phyloP scores from a whole-genome alignment of 2,113 vertebrate species.

The Gulo gulo region DNA sequence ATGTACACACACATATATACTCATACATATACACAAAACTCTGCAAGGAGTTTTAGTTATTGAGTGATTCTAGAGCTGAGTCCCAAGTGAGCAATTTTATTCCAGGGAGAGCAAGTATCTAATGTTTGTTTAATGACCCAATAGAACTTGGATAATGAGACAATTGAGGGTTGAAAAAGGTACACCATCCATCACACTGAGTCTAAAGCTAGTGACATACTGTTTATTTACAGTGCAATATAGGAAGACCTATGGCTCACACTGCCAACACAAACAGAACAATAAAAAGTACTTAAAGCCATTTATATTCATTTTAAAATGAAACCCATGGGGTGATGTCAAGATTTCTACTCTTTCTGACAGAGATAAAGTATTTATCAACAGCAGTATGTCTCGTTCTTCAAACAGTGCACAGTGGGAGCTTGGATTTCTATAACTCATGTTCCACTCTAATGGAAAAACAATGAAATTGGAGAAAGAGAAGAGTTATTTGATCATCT shows the following conservation, averaged over 20 bases:
- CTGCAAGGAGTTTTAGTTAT: neutral
- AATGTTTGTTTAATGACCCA: conserved; percentile 48
- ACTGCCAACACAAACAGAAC: neutral
- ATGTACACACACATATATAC: neutral
- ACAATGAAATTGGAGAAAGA: conserved; percentile 13
- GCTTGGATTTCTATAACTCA: conserved; percentile 16
- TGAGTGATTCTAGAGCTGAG: neutral
- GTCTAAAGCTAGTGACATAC: neutral
- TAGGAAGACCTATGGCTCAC: neutral
- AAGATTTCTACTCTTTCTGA: conserved; percentile 50
- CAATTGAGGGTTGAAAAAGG: neutral
- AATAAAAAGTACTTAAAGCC: neutral
- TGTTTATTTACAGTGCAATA: conserved; percentile 51
- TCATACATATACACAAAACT: neutral
- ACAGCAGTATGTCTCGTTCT: neutral
- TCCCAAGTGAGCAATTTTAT: conserved; percentile 39
- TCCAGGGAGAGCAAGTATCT: neutral
- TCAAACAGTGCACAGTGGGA: neutral
- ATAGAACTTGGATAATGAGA: conserved; percentile 45
- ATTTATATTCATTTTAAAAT: conserved; percentile 49
- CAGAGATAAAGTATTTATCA: conserved; percentile 37
- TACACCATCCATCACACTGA: neutral
- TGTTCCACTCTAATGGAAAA: conserved; percentile 19
- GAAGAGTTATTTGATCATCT: neutral
- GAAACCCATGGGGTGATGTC: neutral